Base-by-base conservation (phyloP, 2,888 invertebrate species). In the Anticlea derivata region DNA sequence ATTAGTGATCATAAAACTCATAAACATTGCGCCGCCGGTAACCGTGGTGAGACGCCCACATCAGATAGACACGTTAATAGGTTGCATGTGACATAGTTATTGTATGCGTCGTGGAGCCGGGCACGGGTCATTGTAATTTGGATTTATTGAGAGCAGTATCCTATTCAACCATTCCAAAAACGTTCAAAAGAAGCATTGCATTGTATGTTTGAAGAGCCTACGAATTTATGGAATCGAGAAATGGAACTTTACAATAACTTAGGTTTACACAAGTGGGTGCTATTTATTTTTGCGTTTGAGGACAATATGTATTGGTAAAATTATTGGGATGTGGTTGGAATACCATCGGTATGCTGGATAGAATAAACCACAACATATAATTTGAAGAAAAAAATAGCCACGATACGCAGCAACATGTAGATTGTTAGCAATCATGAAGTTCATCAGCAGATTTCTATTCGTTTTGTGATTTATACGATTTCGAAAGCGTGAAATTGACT, bases 1-100 rank as follows among this genome's bases (percentile, higher is more conserved):
- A 80, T 81, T 80, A 81, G 68, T 62, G 68, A 66, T 68, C 78
- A 75, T 81, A 79, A 78, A 79, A 73, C 66, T 73, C 70, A 67
- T 69, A 70, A 71, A 71, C 68, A 66, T 64, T 66, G 65, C 68
- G 65, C 73, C 63, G 55, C 73, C 63, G 55, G 61, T 54, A 55
- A 61, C 64, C 63, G 62, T 62, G 65, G 60, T 61, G 62, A 47
- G 67, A 63, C 70, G 64, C 78, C 76, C 58, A 62, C 60, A 55
- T 49, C 7, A 40, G 43, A 54, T 47, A 55, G 51, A 41, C 57
- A 63, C 65, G 60, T 61, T 66, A 61, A 60, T 61, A 60, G 34
- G 63, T 53, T 58, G 47, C 56, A 44, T 55, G 50, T 53, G 59
- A 59, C 59, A 59, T 41, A 51, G 44, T 49, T 54, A 52, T 50